These are phyloP conservation scores for Thyatira batis DNA, from an alignment of 2,888 invertebrate genomes.

Conservation along the genomic window DNA sequence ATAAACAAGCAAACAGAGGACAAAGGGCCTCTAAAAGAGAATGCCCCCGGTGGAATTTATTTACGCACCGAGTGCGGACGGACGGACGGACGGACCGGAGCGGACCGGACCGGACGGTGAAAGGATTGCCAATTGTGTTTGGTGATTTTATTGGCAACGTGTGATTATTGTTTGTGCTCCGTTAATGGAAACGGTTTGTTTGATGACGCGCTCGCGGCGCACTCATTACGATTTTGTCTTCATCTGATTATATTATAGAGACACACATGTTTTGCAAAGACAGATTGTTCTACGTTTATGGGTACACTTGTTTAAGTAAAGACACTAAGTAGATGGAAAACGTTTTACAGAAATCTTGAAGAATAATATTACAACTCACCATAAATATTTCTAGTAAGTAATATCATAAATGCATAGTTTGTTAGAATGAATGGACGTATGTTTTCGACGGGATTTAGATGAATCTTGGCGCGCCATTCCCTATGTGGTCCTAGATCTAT, in stretches of 20 bases:
- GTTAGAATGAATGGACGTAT: no score
- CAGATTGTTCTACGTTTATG: no score
- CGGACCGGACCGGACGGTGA: constrained; percentile 19
- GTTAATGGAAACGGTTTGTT: constrained; percentile 21
- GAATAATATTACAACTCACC: no score
- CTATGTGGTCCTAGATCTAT: no score
- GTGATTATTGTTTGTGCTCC: constrained; percentile 30
- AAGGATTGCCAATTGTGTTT: constrained; percentile 43
- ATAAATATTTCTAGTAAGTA: no score
- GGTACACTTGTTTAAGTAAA: background rate
- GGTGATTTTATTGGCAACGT: constrained; percentile 16
- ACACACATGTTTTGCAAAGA: no score
- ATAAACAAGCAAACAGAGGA: constrained; percentile 51
- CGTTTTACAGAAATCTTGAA: no score
- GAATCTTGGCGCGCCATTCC: no score
- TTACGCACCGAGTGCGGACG: constrained; percentile 35
- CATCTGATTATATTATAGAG: background rate
- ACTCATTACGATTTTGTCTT: background rate
- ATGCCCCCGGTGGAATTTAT: constrained; percentile 47
- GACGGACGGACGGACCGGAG: constrained; percentile 4
- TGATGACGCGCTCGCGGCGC: constrained; percentile 15
- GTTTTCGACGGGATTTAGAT: no score
- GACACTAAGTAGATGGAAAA: no score
- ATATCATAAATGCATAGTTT: no score
- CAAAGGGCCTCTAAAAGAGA: constrained; percentile 42